A percentile compares a stretch with the other conserved stretches of the same genome.
phyloP scores from a whole-genome alignment of 1,140 invertebrate species.

The Scaptomyza hsui region DNA sequence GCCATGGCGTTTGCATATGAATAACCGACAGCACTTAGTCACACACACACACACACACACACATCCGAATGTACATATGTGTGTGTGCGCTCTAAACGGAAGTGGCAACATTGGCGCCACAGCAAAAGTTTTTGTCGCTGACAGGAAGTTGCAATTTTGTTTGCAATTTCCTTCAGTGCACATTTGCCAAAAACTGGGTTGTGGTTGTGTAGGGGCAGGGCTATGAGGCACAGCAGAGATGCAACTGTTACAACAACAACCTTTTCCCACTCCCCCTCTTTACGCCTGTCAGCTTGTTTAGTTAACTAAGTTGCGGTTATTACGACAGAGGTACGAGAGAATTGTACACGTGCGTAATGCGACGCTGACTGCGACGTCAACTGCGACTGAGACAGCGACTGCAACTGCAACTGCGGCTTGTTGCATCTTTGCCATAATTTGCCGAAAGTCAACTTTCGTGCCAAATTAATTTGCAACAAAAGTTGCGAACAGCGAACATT shows the following conservation, averaged over 20 bases:
- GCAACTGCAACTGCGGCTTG: conserved; percentile 9
- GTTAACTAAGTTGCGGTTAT: conserved; percentile 82
- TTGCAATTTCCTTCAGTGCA: conserved; percentile 80
- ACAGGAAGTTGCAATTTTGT: conserved; percentile 83
- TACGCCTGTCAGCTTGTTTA: conserved; percentile 74
- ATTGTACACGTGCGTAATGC: conserved; percentile 44
- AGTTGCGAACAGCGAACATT: conserved; percentile 56
- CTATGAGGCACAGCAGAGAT: neutral
- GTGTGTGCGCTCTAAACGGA: conserved; percentile 64
- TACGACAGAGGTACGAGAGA: conserved; percentile 50
- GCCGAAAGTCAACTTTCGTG: conserved; percentile 63
- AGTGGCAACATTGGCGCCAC: conserved; percentile 80
- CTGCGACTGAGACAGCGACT: neutral
- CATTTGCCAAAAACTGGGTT: conserved; percentile 49
- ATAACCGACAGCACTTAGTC: conserved; percentile 78
- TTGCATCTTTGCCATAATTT: conserved; percentile 52
- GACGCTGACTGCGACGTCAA: neutral
- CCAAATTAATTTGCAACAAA: conserved; percentile 81
- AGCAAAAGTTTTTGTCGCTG: conserved; percentile 82
- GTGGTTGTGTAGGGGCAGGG: neutral
- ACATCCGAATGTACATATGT: conserved; percentile 7
- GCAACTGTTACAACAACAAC: conserved; percentile 39
- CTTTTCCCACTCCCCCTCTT: conserved; percentile 9
- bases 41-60: conserved; percentile 24
- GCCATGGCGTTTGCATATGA: conserved; percentile 73